Conservation (phyloP, 2,113 vertebrate genomes). For the Ophiodon elongatus region DNA sequence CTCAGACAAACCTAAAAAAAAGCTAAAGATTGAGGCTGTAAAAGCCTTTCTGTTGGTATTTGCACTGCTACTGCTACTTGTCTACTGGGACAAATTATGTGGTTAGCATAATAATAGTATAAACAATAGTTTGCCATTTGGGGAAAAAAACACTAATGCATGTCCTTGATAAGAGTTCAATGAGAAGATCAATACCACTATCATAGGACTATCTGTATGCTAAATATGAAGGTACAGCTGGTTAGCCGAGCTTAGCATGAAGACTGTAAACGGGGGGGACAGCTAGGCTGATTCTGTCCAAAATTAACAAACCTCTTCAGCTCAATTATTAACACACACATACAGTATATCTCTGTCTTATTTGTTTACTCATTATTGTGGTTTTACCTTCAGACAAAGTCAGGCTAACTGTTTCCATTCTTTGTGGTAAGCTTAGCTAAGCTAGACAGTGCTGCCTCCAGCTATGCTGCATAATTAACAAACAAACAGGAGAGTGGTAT, state of each 20-base stretch:
- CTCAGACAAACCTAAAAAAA: constrained; percentile 9
- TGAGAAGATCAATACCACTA: background rate
- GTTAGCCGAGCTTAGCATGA: background rate
- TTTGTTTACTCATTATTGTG: background rate
- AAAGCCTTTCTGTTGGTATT: background rate
- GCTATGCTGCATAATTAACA: background rate
- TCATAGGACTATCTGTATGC: background rate
- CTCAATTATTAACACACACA: background rate
- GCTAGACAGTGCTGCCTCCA: background rate
- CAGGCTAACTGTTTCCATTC: background rate
- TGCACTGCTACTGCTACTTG: constrained; percentile 7
- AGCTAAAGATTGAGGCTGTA: constrained; percentile 13
- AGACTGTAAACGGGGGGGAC: too few species aligned
- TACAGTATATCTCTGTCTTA: background rate
- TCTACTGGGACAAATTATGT: background rate
- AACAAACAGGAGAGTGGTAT: background rate
- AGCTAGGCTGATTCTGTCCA: background rate
- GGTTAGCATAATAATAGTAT: too few species aligned
- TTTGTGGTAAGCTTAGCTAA: background rate
- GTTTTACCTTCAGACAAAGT: background rate
- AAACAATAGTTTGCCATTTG: background rate
- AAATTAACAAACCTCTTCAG: background rate
- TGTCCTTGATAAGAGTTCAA: background rate
- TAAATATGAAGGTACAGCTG: background rate
- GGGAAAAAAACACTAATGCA: background rate